Evolutionary conservation across 2,888 invertebrate genomes (phyloP).

Genomic region (Aromia moschata): DNA sequence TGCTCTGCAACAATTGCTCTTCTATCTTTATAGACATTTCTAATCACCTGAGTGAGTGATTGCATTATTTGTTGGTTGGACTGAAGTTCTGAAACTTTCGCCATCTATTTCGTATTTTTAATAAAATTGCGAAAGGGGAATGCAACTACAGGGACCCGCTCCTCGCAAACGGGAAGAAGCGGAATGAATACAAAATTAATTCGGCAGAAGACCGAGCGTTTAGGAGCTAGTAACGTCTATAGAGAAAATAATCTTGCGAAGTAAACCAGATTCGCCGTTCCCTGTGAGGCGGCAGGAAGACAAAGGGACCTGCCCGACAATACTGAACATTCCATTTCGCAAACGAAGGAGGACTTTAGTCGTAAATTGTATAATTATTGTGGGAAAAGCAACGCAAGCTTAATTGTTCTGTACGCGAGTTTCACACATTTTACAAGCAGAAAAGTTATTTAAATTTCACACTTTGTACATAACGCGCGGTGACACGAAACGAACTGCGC

Average conservation of each 20-base stretch:
- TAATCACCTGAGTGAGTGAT: no score
- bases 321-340: conserved; percentile 9
- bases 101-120: conserved; percentile 51
- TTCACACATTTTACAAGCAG: conserved; percentile 9
- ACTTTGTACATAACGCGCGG: conserved; percentile 2
- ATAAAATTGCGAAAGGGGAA: conserved; percentile 45
- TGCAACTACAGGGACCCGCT: conserved; percentile 35
- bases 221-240: conserved; percentile 44
- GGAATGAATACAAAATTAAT: conserved; percentile 57
- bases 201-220: conserved; percentile 55
- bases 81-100: no score
- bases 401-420: conserved; percentile 4
- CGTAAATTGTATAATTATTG: conserved; percentile 2
- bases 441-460: conserved; percentile 13
- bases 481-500: conserved; percentile 3
- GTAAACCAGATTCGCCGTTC: conserved; percentile 24
- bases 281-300: conserved; percentile 2
- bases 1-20: no score
- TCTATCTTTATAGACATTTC: no score
- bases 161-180: conserved; percentile 46
- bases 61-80: no score
- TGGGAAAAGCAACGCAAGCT: no score
- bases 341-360: conserved; percentile 9
- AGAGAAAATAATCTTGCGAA: conserved; percentile 45
- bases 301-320: conserved; percentile 6